Evolutionary conservation across 2,113 vertebrate species (phyloP), one percentile per base, ranked within the genome.

Genomic region (Choloepus hoffmanni): DNA sequence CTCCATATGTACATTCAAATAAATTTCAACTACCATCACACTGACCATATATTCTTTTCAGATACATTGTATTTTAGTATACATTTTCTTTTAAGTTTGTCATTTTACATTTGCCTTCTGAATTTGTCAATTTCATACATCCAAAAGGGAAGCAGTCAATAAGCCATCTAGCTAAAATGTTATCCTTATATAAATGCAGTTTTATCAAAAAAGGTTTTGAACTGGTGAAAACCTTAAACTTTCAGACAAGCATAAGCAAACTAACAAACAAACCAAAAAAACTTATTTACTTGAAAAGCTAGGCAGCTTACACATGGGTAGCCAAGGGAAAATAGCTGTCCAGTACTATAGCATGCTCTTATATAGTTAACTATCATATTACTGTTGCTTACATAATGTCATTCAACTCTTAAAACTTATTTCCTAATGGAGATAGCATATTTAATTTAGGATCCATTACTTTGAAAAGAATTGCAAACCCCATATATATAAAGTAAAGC

Each of bases 151-250:
- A 33, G 40, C 53, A 76, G 26, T 82, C 67, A 97, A 68, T 97
- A 95, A 96, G 72, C 78, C n/a, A 77, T 81, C 45, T 84, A 96
- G 74, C 23, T 94, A 96, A 97, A 96, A 94, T 76, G 63, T 85
- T 63, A 62, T 72, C 55, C 50, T 68, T 68, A 78, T 33, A 77
- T 86, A 81, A 90, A 58, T 78, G 9, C 55, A 90, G 33, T 30
- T 95, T 95, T 33, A 36, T 43, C 30, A 55, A 89, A 73, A 85
- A 73, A 67, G 13, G 5, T 93, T 73, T 96, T 78, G 13, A 48
- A 76, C 33, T 70, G 28, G 12, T 83, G 55, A 43, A 94, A 95
- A 78, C 11, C 60, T 53, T 95, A 89, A 72, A 68, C 21, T 86
- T 94, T 94, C 48, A 93, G 48, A 85, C 24, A 63, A 85, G 8